Evolutionary conservation across 2,797 vertebrate species (phyloP), one percentile per base, ranked within the genome.

Genomic region (Macropus fuliginosus): DNA sequence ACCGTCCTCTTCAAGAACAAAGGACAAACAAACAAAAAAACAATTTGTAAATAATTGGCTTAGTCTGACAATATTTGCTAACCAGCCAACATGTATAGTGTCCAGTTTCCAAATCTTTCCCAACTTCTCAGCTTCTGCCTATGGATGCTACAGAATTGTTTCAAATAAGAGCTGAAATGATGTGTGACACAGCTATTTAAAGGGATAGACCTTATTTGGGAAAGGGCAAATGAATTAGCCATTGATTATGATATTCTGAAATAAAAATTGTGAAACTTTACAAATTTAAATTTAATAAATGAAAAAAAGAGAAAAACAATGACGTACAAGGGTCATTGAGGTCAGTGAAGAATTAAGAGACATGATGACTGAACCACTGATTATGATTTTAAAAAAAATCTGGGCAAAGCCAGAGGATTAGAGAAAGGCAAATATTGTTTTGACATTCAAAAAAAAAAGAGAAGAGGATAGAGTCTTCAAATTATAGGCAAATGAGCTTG

Each of bases 221-320:
- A 46, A 52, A n/a, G 50, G 29, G 92, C 56, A 31, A 54, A 55
- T 94, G 66, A 89, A 59, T 56, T 31, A 93, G 52, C 57, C 95
- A 55, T 74, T 46, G 55, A 91, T 92, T 89, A 0, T 34, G 54
- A 91, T 27, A 29, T 95, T 93, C 92, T 90, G 40, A 93, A 96
- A 95, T 54, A 89, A 74, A 74, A n/a, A 74, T 74, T 92, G 46
- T 90, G 62, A 97, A 95, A 95, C 62, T 66, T 57, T 93, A 74
- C 91, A 31, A 66, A 92, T 96, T 93, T 93, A 81, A 94, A 94
- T n/a, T 74, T 74, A 28, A 74, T 74, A 40, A 16, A 74, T 40
- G 14, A 40, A 21, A 74, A n/a, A 18, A 4, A 74, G 34, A 74
- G 16, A 40, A 10, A 40, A 74, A 66, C 31, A 66, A 74, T 74